phyloP scores from a whole-genome alignment of 1,140 invertebrate genomes.

The Holcopasites calliopsidis region DNA sequence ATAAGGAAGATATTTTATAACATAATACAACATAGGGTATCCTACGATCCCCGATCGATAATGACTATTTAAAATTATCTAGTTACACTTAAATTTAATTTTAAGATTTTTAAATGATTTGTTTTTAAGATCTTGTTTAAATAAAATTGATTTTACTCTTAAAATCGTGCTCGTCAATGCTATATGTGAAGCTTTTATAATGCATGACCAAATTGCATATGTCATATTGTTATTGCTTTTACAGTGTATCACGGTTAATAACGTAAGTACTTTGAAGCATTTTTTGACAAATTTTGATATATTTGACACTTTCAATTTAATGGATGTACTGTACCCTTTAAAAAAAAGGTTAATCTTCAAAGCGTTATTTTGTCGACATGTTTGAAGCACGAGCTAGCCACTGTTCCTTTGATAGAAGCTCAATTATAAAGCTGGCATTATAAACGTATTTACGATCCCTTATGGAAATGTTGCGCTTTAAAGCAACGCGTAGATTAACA shows the following conservation, averaged over 20 bases:
- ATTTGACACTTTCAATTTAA: not conserved
- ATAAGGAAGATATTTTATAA: too few species aligned
- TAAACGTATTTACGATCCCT: not conserved
- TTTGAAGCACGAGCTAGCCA: not conserved
- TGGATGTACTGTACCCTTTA: not conserved
- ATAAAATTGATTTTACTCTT: too few species aligned
- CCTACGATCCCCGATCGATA: too few species aligned
- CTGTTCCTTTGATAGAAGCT: not conserved
- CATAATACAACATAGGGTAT: too few species aligned
- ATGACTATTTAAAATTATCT: too few species aligned
- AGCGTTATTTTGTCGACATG: not conserved
- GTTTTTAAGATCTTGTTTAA: too few species aligned
- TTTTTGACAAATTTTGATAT: not conserved
- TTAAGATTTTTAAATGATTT: too few species aligned
- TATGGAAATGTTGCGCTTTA: slow-evolving; percentile 12
- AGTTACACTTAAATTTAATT: too few species aligned
- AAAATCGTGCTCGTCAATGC: too few species aligned
- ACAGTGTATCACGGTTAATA: not conserved
- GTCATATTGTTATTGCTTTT: not conserved
- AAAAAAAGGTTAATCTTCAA: not conserved
- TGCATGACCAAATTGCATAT: too few species aligned
- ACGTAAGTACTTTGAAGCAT: not conserved
- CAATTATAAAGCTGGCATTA: not conserved
- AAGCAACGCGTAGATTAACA: slow-evolving; percentile 20
- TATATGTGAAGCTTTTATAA: too few species aligned